A percentile compares a stretch with the other conserved stretches of the same genome.
phyloP scores from a whole-genome alignment of 2,888 invertebrate species.

The Mantis religiosa region DNA sequence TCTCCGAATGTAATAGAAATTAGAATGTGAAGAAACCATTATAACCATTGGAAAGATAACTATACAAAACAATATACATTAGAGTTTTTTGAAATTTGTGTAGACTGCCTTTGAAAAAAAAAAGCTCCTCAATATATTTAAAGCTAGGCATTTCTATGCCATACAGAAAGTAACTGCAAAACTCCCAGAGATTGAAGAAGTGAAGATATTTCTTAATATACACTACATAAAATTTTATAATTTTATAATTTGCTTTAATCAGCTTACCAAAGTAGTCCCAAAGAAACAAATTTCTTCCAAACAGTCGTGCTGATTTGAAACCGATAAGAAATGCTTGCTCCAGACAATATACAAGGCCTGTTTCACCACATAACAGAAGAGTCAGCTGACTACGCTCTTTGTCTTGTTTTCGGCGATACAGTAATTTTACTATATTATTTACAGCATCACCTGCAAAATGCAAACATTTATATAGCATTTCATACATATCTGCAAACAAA shows the following conservation, averaged over 20 bases:
- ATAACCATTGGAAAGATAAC: no score
- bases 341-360: constrained; percentile 87
- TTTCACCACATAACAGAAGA: constrained; percentile 89
- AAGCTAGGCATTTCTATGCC: no score
- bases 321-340: constrained; percentile 95
- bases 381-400: constrained; percentile 60
- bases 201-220: background rate
- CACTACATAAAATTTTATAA: no score
- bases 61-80: no score
- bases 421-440: constrained; percentile 95
- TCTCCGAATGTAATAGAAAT: no score
- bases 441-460: constrained; percentile 76
- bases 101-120: no score
- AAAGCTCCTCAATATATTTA: no score
- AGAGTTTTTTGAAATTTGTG: no score
- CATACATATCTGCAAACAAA: background rate
- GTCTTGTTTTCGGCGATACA: constrained; percentile 83
- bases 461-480: background rate
- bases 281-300: constrained; percentile 89
- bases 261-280: constrained; percentile 95
- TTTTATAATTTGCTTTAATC: background rate
- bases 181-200: no score
- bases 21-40: no score
- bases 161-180: no score
- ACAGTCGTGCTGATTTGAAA: constrained; percentile 87